Evolutionary conservation across 1,140 invertebrate genomes (phyloP).

Genomic region (Euura saliciscinereae): DNA sequence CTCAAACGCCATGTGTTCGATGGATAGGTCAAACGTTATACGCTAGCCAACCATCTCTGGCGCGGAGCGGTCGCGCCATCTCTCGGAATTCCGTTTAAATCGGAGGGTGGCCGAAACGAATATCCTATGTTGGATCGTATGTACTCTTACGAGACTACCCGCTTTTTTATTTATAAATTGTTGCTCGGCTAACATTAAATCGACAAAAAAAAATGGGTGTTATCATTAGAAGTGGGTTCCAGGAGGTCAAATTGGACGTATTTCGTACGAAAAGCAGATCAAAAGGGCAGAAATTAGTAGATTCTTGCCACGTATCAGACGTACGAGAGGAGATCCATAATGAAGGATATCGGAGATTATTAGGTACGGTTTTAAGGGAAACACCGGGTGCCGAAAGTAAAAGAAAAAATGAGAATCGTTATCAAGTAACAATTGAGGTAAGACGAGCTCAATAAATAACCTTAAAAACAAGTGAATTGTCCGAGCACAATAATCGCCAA

Average conservation of each 20-base stretch:
- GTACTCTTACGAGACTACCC: neutral
- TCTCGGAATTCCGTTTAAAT: neutral
- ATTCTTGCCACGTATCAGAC: neutral
- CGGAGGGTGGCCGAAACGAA: no score
- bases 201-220: no score
- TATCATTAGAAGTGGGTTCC: no score
- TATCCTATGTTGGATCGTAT: neutral
- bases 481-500: neutral
- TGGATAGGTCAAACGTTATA: no score
- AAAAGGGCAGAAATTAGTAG: neutral
- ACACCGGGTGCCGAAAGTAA: neutral
- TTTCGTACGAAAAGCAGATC: neutral
- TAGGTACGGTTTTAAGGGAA: neutral
- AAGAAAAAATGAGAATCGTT: neutral
- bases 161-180: neutral
- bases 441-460: neutral
- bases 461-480: constrained; percentile 3
- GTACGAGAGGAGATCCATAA: neutral
- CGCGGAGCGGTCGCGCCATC: neutral
- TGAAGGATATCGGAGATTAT: neutral
- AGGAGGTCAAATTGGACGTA: no score
- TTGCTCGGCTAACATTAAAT: no score
- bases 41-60: no score
- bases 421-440: neutral
- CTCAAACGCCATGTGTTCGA: no score